phyloP scores from a whole-genome alignment of 2,888 invertebrate species.

The Morpho helenor region DNA sequence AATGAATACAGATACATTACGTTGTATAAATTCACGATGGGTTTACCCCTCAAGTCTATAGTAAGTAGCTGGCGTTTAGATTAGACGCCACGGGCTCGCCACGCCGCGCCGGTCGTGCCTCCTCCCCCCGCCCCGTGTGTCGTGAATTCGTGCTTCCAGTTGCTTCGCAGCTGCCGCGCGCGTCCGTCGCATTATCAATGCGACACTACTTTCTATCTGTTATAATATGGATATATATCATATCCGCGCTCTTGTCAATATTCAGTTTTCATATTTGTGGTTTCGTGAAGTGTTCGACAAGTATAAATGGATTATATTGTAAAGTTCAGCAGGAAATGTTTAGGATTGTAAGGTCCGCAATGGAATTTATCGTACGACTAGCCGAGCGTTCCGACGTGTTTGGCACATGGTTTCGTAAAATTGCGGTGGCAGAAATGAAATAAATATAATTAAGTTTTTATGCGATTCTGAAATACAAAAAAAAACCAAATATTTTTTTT shows the following conservation, averaged over 20 bases:
- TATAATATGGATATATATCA: conserved; percentile 76
- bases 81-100: conserved; percentile 52
- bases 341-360: conserved; percentile 70
- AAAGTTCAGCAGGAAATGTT: conserved; percentile 58
- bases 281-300: conserved; percentile 74
- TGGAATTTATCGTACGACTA: conserved; percentile 73
- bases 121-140: conserved; percentile 31
- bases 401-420: conserved; percentile 73
- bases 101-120: conserved; percentile 29
- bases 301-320: conserved; percentile 78
- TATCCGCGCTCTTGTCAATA: conserved; percentile 70
- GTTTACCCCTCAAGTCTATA: conserved; percentile 11
- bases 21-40: conserved; percentile 48
- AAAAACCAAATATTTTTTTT: neutral
- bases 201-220: conserved; percentile 59
- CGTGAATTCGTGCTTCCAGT: conserved; percentile 50
- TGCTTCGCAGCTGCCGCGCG: conserved; percentile 76
- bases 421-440: conserved; percentile 63
- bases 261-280: conserved; percentile 74
- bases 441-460: conserved; percentile 21
- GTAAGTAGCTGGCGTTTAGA: conserved; percentile 31
- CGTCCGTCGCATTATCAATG: conserved; percentile 69
- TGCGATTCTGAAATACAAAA: conserved; percentile 21
- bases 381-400: conserved; percentile 70
- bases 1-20: conserved; percentile 62